Conservation (phyloP, 2,797 vertebrate species). For the Arrhamphus sclerolepis region DNA sequence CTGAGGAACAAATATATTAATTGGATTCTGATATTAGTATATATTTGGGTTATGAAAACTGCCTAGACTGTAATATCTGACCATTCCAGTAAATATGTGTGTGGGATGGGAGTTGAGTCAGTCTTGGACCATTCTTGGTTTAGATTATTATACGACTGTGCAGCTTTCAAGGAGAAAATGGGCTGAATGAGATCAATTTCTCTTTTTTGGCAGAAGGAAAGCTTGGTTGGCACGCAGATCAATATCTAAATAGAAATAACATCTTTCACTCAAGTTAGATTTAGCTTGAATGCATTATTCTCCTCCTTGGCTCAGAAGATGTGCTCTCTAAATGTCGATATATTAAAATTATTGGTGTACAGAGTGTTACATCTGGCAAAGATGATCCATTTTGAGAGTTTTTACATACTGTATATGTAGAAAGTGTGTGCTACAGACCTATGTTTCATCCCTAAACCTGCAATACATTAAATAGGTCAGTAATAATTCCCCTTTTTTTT, state of each 20-base stretch:
- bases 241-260: constrained; percentile 78
- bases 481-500: constrained; percentile 68
- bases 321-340: constrained; percentile 66
- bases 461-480: constrained; percentile 76
- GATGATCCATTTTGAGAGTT: constrained; percentile 57
- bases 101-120: constrained; percentile 61
- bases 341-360: constrained; percentile 73
- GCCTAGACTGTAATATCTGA: constrained; percentile 58
- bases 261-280: constrained; percentile 77
- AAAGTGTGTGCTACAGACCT: constrained; percentile 70
- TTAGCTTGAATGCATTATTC: constrained; percentile 77
- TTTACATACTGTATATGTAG: constrained; percentile 67
- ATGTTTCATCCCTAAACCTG: constrained; percentile 68
- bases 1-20: constrained; percentile 61
- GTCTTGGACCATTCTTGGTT: constrained; percentile 56
- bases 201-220: constrained; percentile 64
- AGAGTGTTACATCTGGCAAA: constrained; percentile 77
- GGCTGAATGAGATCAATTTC: constrained; percentile 71
- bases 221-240: constrained; percentile 66
- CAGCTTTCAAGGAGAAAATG: constrained; percentile 65
- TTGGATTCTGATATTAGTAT: constrained; percentile 60
- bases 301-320: constrained; percentile 65
- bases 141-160: constrained; percentile 69
- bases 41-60: constrained; percentile 63
- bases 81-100: constrained; percentile 63